Base-by-base conservation (phyloP, 2,888 invertebrate genomes). In the Drosophila engyochracea region DNA sequence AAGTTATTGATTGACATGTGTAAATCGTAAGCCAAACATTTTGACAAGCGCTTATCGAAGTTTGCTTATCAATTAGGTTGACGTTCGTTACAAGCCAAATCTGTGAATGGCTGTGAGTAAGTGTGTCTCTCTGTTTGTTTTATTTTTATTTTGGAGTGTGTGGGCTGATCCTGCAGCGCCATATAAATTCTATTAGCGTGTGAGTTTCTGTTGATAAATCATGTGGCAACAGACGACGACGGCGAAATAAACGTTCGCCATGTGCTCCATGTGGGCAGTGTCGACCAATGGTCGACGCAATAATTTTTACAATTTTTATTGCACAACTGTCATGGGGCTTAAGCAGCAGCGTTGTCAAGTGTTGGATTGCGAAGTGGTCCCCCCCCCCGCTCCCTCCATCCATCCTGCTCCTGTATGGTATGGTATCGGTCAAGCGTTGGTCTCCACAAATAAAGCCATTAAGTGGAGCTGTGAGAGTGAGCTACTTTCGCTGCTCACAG, bases 21-120 rank as follows among this genome's bases (percentile, higher is more conserved):
- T 77, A 76, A 85, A 89, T 89, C 82, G 80, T 80, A 82, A 84
- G 88, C 76, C 87, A 89, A 85, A 89, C 85, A 85, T 85, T 89
- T 87, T 63, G 85, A 88, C 81, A 85, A 67, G 70, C 74, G 76
- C 81, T 83, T 89, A 89, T 85, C 89, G 73, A 70, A 79, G 70
- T 72, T 74, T 65, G 70, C 71, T 83, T 89, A 85, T 85, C 85
- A 89, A 79, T 83, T 81, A 65, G 83, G 73, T 63, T 75, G 82
- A n/a, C 66, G 47, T 60, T 55, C 52, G 60, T 37, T 37, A 19
- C 25, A 53, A 49, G 73, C 74, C 60, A 76, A 81, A 81, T 69
- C 69, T 67, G 57, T 60, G 55, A 31, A 1, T 70, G 25, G 55
- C 31, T 25, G 14, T 22, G 28, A 16, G 33, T 49, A 9, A 51